Percentiles rank a stretch among this genome's conserved stretches.
Conservation (phyloP, 1,140 invertebrate genomes). For the Yoshiicerus persimilis region DNA sequence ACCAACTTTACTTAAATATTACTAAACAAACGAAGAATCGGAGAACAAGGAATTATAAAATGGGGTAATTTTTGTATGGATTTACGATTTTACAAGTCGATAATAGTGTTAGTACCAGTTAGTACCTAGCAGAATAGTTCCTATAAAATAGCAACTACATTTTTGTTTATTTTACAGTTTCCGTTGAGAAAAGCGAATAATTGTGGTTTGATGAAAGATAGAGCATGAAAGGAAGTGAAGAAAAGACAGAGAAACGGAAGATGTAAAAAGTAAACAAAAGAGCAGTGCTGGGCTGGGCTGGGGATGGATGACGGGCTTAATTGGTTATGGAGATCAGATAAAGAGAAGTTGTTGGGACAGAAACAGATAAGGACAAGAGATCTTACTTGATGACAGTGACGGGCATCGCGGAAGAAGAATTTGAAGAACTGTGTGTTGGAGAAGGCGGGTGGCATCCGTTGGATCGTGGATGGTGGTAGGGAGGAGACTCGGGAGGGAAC, state of each 20-base stretch:
- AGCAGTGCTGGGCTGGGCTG: neutral
- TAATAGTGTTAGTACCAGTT: neutral
- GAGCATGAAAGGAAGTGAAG: neutral
- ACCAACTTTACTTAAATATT: neutral
- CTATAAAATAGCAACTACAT: neutral
- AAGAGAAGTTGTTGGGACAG: conserved; percentile 32
- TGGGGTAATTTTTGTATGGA: neutral
- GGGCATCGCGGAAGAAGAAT: conserved; percentile 26
- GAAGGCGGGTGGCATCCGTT: conserved; percentile 41
- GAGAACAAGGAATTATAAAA: no score
- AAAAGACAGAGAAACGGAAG: neutral
- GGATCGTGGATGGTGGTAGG: conserved; percentile 21
- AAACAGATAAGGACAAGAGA: neutral
- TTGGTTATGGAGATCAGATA: conserved; percentile 37
- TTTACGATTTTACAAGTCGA: neutral
- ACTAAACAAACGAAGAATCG: no score
- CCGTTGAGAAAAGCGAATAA: neutral
- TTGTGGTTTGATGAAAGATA: neutral
- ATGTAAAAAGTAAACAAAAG: neutral
- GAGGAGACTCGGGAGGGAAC: conserved; percentile 72
- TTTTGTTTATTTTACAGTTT: neutral
- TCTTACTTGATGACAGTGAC: conserved; percentile 17
- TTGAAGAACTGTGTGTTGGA: conserved; percentile 38
- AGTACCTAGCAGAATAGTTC: neutral
- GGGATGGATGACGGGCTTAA: conserved; percentile 16